Base-by-base conservation (phyloP, 2,113 vertebrate species). In the Hypomesus transpacificus region DNA sequence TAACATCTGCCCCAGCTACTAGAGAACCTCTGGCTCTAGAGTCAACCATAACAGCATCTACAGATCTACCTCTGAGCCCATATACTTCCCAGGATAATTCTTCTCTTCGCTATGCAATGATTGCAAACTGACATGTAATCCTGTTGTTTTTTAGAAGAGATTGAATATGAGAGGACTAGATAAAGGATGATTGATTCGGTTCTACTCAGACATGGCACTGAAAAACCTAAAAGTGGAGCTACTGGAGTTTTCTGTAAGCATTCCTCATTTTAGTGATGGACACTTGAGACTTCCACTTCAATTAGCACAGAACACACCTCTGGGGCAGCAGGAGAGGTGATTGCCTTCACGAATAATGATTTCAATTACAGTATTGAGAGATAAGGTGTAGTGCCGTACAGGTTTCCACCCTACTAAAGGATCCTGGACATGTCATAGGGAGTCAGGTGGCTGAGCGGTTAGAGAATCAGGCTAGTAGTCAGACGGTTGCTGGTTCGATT, bases 311-410 rank as follows among this genome's bases (percentile, higher is more conserved):
- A 83, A 82, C 69, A 74, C 68, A 79, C 84, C 71, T 84, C 70
- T 34, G 74, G 75, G 82, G 70, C 70, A 69, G 24, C 54, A 16
- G 63, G 66, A 67, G 52, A 61, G 62, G 75, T 81, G 79, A 83
- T 83, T 24, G 4, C 69, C 74, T 70, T 79, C 80, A 83, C 74
- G 79, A 82, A 84, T 81, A 84, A 84, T 80, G 74, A 88, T 85
- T 87, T 85, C 77, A 85, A 79, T 85, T 77, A 84, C 46, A 78
- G 82, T 77, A 86, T 80, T 67, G 66, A 79, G 80, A 77, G 72
- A 78, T 75, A 74, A 26, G 21, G 57, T 69, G 76, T 82, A 77
- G 82, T 34, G 75, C 71, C 76, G 79, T 74, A 68, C 26, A 66
- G 68, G 67, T 58, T 76, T 28, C 74, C 75, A 73, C 74, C 66